Conservation (phyloP, 2,113 vertebrate species). For the Hyperopisus bebe region DNA sequence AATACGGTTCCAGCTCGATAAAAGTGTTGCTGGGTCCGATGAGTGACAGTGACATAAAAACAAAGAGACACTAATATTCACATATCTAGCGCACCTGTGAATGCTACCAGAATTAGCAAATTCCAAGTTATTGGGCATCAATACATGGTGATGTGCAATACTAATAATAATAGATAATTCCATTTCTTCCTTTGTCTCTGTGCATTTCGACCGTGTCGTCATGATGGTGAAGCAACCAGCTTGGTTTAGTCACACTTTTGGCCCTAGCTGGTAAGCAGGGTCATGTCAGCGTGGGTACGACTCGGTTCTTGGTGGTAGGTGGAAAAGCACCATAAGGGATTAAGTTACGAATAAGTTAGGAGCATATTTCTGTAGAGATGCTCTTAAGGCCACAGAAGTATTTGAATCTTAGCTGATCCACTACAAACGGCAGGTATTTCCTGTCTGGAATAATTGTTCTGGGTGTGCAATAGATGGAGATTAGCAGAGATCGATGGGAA, state of each 20-base stretch:
- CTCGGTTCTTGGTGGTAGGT: neutral
- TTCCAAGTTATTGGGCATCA: neutral
- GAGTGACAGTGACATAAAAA: neutral
- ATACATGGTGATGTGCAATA: no score
- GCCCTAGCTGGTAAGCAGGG: neutral
- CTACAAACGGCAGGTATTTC: neutral
- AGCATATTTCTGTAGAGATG: neutral
- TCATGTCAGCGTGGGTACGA: neutral
- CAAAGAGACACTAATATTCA: neutral
- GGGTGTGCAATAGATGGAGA: neutral
- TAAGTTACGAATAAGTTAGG: neutral
- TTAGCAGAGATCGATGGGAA: neutral
- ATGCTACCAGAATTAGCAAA: neutral
- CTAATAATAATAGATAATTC: neutral
- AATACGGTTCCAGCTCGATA: no score
- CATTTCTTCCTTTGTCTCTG: neutral
- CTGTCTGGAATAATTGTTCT: neutral
- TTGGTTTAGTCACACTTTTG: neutral
- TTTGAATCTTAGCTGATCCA: neutral
- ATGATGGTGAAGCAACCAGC: neutral
- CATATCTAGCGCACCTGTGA: neutral
- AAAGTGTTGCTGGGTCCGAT: neutral
- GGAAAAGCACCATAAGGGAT: neutral
- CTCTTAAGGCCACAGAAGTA: neutral
- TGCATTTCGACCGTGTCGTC: neutral